phyloP scores from a whole-genome alignment of 2,113 vertebrate genomes.

The Genyomyrus donnyi region DNA sequence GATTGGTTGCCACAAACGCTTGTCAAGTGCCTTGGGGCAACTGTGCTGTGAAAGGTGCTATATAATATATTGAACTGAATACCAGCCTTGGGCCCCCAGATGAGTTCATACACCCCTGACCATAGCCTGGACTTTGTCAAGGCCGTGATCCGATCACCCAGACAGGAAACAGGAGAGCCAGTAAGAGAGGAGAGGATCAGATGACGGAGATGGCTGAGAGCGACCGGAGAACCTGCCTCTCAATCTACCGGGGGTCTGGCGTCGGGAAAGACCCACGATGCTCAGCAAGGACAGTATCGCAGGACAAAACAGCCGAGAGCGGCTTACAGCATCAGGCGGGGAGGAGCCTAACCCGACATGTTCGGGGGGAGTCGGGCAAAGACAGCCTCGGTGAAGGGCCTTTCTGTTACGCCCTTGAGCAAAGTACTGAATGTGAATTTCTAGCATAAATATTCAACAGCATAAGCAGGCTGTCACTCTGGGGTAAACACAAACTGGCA shows the following conservation, averaged over 20 bases:
- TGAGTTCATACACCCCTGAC: neutral
- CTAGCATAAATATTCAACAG: neutral
- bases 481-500: neutral
- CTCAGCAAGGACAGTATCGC: neutral
- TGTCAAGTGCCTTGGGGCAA: neutral
- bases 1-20: neutral
- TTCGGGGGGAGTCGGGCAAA: neutral
- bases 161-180: conserved; percentile 47
- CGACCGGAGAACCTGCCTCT: neutral
- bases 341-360: neutral
- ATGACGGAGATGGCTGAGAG: neutral
- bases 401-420: neutral
- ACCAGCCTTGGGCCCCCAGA: neutral
- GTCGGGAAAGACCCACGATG: neutral
- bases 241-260: neutral
- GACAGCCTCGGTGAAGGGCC: neutral
- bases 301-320: neutral
- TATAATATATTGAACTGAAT: neutral
- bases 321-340: neutral
- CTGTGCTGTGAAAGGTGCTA: neutral
- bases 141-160: conserved; percentile 49
- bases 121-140: conserved; percentile 35
- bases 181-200: conserved; percentile 13
- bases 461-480: neutral
- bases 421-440: neutral